Percentiles rank a stretch among this genome's conserved stretches.
These are phyloP conservation scores for Campoletis raptor DNA, from an alignment of 2,888 invertebrate species.

Conservation along the genomic window DNA sequence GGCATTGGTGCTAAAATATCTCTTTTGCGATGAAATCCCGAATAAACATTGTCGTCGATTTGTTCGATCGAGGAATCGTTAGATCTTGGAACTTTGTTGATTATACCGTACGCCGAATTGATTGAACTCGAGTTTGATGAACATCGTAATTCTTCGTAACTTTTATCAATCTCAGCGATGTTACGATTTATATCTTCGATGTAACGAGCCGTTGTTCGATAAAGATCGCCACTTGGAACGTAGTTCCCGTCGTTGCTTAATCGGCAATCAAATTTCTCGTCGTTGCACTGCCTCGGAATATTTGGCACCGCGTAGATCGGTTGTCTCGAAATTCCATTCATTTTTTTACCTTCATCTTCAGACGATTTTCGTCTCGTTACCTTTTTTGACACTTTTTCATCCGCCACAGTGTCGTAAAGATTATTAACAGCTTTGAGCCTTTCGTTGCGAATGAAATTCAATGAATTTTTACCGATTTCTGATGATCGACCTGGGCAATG, in stretches of 20 bases:
- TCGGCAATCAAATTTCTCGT: slow-evolving; percentile 52
- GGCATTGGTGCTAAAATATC: slow-evolving; percentile 81
- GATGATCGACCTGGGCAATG: background rate
- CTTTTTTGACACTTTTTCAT: slow-evolving; percentile 47
- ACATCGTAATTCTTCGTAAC: slow-evolving; percentile 78
- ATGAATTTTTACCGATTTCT: slow-evolving; percentile 30
- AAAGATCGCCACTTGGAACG: slow-evolving; percentile 81
- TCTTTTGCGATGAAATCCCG: slow-evolving; percentile 75
- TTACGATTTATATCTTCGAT: slow-evolving; percentile 82
- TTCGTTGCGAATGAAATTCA: slow-evolving; percentile 16
- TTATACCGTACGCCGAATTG: slow-evolving; percentile 76
- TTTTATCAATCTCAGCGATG: slow-evolving; percentile 82
- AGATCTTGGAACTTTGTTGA: slow-evolving; percentile 75
- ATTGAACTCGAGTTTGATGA: slow-evolving; percentile 68
- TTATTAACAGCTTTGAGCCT: slow-evolving; percentile 52
- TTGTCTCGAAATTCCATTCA: slow-evolving; percentile 64
- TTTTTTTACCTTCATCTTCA: slow-evolving; percentile 9
- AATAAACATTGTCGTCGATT: slow-evolving; percentile 67
- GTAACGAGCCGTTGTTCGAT: slow-evolving; percentile 79
- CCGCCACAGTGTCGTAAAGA: slow-evolving; percentile 59
- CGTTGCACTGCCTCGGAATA: slow-evolving; percentile 63
- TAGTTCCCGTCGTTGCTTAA: slow-evolving; percentile 77
- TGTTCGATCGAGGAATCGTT: slow-evolving; percentile 55
- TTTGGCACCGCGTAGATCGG: slow-evolving; percentile 81
- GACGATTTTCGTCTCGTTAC: slow-evolving; percentile 9